Evolutionary conservation across 2,113 vertebrate genomes (phyloP), one percentile per base, ranked within the genome.

Genomic region (Isichthys henryi): DNA sequence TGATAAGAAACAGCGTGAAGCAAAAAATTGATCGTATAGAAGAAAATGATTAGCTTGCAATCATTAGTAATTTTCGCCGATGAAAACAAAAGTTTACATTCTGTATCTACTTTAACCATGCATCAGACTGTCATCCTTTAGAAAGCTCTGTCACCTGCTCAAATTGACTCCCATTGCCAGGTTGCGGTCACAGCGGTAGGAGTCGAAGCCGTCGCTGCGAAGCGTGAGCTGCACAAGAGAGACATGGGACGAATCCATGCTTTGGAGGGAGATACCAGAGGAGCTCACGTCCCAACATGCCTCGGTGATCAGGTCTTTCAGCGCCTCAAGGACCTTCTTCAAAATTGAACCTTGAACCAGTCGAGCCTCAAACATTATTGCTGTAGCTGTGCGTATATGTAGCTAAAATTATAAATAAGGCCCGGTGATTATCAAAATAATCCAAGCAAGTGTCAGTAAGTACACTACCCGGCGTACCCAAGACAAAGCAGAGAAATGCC

Each of bases 171-270:
- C 98, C 97, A 99, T 99, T 89, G 98, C 98, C 87, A 99, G 96
- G 93, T 99, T 99, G 35, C 98, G 96, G 94, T 99, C 98, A 92
- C 98, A 99, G 94, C 98, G 97, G 95, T 98, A 99, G 0, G 98
- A 98, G 91, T 99, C 98, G 93, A 99, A 99, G 31, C 98, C 98
- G 87, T 99, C 98, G 3, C 97, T 98, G 53, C 98, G 96, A 87
- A 99, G 95, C 0, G 98, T 99, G 92, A 99, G 98, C 96, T 99
- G 98, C 83, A 99, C 98, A 92, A 99, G 95, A 0, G 98, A 99
- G 88, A 99, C 98, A 92, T 99, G 98, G n/a, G 98, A 99, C 0
- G 98, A 99, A 95, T 99, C 98, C 98, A 99, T 99, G 93, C 98
- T 99, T 95, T 99, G 98, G 90, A 99, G 94, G 43, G 98, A 98